Evolutionary conservation across 2,888 invertebrate species (phyloP).

Genomic region (Ennomos quercinarius): DNA sequence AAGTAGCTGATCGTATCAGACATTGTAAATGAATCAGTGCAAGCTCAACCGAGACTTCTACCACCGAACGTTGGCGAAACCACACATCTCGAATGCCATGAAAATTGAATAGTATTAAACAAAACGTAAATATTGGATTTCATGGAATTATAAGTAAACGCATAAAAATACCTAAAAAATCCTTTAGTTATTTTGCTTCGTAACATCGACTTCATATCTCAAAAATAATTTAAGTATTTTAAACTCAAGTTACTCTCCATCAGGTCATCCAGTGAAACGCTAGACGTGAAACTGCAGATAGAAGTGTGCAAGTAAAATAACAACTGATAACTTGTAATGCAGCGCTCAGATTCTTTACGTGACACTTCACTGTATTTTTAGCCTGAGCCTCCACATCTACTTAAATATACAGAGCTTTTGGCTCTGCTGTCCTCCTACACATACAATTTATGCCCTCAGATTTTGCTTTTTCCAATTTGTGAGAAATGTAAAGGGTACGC

Average conservation of each 20-base stretch:
- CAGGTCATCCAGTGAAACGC: constrained; percentile 15
- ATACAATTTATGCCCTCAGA: constrained; percentile 18
- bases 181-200: too few relatives aligned
- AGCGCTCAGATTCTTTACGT: constrained; percentile 24
- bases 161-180: too few relatives aligned
- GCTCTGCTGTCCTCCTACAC: constrained; percentile 23
- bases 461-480: constrained; percentile 24
- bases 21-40: constrained; percentile 80
- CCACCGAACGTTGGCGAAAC: constrained; percentile 11
- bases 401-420: constrained; percentile 23
- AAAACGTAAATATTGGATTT: too few relatives aligned
- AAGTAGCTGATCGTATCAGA: constrained; percentile 78
- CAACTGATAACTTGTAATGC: constrained; percentile 17
- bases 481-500: constrained; percentile 12
- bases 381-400: constrained; percentile 11
- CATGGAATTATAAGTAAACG: too few relatives aligned
- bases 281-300: constrained; percentile 15
- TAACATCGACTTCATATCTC: too few relatives aligned
- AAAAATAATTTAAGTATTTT: too few relatives aligned
- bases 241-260: neutral
- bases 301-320: constrained; percentile 21
- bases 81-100: neutral
- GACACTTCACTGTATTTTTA: constrained; percentile 30
- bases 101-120: too few relatives aligned
- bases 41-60: constrained; percentile 26